A percentile compares a stretch with the other conserved stretches of the same genome.
Conservation (phyloP, 2,797 vertebrate species). For the Molothrus ater region DNA sequence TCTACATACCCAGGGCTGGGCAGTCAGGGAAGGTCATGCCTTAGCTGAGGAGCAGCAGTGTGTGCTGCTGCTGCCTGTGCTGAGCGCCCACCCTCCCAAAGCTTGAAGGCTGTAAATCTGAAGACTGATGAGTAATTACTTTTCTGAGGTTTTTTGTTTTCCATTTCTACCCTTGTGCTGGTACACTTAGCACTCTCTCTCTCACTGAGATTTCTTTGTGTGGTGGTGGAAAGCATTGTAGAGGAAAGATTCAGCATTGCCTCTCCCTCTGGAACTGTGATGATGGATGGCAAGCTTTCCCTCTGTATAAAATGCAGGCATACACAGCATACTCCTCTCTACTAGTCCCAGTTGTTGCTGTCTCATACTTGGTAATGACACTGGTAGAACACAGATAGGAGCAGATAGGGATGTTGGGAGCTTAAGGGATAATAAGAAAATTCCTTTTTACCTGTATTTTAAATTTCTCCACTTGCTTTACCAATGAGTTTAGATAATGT, state of each 20-base stretch:
- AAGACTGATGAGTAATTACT: background rate
- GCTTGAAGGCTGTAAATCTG: background rate
- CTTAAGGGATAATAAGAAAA: background rate
- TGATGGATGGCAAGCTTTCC: background rate
- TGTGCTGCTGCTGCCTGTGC: background rate
- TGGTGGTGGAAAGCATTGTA: background rate
- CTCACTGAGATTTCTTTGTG: background rate
- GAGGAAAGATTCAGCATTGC: background rate
- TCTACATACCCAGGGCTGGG: background rate
- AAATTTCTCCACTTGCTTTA: background rate
- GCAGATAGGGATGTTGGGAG: background rate
- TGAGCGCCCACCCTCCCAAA: background rate
- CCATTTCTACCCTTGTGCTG: background rate
- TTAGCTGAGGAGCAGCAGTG: background rate
- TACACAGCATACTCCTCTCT: background rate
- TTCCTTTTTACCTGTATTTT: background rate
- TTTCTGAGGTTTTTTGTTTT: background rate
- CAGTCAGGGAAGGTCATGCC: background rate
- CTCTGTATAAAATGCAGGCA: background rate
- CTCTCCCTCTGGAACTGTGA: background rate
- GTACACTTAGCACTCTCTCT: background rate
- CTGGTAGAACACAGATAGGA: background rate
- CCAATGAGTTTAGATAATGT: background rate
- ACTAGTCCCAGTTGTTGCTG: background rate
- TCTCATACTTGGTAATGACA: background rate